A percentile compares a stretch with the other conserved stretches of the same genome.
These are phyloP conservation scores for Tiliqua scincoides DNA, from an alignment of 2,113 vertebrate genomes.

Conservation along the genomic window DNA sequence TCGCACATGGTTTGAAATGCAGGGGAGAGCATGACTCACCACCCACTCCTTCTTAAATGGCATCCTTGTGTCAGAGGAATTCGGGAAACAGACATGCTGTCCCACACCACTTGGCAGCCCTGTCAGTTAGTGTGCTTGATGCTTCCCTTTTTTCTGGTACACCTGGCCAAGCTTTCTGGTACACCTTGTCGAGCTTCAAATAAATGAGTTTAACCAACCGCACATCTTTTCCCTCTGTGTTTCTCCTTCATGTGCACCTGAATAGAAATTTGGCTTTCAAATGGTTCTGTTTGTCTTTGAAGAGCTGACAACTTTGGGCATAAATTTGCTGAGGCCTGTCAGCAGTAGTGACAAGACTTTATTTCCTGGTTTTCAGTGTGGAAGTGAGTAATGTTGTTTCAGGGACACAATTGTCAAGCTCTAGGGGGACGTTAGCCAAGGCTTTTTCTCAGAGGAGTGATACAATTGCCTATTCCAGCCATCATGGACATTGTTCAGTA, in stretches of 20 bases:
- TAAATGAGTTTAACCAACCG: neutral
- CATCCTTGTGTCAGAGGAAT: neutral
- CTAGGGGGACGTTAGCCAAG: conserved; percentile 3
- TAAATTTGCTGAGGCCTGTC: neutral
- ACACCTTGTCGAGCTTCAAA: neutral
- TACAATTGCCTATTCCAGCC: conserved; percentile 9
- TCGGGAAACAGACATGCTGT: neutral
- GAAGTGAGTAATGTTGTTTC: neutral
- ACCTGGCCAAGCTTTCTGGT: neutral
- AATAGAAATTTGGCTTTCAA: conserved; percentile 17
- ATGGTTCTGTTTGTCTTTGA: neutral
- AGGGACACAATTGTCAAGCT: neutral
- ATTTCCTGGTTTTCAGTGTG: neutral
- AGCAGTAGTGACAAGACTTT: neutral
- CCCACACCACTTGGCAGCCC: neutral
- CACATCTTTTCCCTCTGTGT: neutral
- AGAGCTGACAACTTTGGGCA: neutral
- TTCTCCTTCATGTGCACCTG: neutral
- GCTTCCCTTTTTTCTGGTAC: neutral
- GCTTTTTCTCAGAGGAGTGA: conserved; percentile 8
- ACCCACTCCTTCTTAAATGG: neutral
- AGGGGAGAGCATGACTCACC: neutral
- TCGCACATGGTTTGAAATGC: neutral
- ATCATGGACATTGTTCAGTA: neutral
- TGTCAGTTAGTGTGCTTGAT: neutral